Evolutionary conservation across 2,113 vertebrate species (phyloP).

Genomic region (Ctenodactylus gundi): DNA sequence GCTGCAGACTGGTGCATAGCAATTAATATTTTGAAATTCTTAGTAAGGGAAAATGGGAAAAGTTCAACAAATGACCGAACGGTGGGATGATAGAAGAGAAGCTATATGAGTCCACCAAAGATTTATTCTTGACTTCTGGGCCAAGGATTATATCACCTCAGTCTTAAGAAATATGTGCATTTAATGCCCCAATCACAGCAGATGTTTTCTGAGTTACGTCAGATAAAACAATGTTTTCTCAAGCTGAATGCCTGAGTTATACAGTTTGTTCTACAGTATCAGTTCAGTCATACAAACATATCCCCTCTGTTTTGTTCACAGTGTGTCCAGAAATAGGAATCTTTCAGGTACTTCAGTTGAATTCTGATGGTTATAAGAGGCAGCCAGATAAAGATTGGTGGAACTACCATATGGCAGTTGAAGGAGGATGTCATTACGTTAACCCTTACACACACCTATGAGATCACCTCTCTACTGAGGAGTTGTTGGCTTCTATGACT

Average conservation of each 20-base stretch:
- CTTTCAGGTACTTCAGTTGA: background rate
- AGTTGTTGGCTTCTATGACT: background rate
- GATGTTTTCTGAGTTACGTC: too few relatives aligned
- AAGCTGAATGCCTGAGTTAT: background rate
- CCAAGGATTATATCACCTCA: background rate
- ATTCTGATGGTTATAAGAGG: background rate
- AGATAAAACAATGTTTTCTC: background rate
- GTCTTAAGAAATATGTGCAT: background rate
- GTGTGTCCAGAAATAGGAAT: background rate
- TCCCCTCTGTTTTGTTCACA: conserved; percentile 16
- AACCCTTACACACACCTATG: background rate
- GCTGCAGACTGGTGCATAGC: background rate
- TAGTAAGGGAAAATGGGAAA: conserved; percentile 19
- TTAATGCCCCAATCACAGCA: background rate
- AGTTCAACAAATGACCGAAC: background rate
- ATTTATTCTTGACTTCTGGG: background rate
- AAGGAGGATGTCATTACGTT: background rate
- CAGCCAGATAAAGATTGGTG: background rate
- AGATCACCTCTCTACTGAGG: background rate
- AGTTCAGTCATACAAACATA: conserved; percentile 1
- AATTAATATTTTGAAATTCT: conserved; percentile 2
- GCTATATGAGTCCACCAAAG: background rate
- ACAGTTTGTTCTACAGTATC: background rate
- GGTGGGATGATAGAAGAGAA: background rate
- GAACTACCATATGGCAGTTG: background rate